Percentiles rank a stretch among this genome's conserved stretches.
Evolutionary conservation across 2,797 vertebrate genomes (phyloP).

Genomic region (Acomys russatus): DNA sequence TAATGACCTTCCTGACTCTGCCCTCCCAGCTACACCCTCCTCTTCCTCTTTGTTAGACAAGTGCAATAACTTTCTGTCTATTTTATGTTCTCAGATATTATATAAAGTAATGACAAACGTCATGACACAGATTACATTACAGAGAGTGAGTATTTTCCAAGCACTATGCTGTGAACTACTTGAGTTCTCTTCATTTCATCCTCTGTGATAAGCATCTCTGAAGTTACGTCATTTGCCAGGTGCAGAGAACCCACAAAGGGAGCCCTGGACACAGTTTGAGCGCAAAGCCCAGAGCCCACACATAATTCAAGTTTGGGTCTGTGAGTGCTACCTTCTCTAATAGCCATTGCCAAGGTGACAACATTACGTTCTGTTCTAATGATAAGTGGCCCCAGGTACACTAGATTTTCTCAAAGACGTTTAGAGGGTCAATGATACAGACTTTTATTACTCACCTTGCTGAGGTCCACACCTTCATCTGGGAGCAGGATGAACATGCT

Average conservation of each 20-base stretch:
- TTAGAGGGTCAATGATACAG: no score
- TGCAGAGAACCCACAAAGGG: not conserved
- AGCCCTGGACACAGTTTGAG: not conserved
- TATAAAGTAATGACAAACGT: not conserved
- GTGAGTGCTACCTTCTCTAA: fast-evolving
- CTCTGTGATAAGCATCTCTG: not conserved
- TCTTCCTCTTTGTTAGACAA: not conserved
- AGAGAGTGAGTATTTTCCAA: not conserved
- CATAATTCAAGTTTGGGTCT: not conserved
- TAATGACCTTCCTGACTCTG: not conserved
- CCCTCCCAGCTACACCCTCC: not conserved
- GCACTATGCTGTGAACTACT: not conserved
- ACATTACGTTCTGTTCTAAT: fast-evolving
- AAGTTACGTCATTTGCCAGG: no score
- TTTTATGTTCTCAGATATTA: not conserved
- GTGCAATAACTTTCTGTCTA: not conserved
- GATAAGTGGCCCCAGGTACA: fast-evolving
- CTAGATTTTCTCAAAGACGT: no score
- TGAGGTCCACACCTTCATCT: constrained; percentile 89
- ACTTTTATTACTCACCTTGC: constrained; percentile 85
- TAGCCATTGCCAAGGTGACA: not conserved
- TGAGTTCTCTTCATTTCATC: not conserved
- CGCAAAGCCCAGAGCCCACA: no score
- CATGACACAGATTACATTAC: not conserved
- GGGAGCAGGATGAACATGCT: constrained; percentile 95